phyloP scores from a whole-genome alignment of 1,140 invertebrate species.

The Brachionus rubens region DNA sequence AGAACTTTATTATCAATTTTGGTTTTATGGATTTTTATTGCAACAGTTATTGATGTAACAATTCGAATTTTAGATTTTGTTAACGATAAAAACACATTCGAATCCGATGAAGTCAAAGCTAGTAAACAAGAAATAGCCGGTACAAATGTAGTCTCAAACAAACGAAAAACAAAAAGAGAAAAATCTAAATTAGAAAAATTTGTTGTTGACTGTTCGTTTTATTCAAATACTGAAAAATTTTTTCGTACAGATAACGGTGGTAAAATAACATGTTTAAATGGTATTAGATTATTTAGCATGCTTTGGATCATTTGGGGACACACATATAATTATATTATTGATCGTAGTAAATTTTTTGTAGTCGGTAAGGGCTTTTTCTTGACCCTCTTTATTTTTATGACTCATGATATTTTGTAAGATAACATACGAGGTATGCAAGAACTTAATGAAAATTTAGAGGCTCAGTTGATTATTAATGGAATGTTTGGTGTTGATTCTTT shows the following conservation, averaged over 20 bases:
- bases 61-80: background rate
- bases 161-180: background rate
- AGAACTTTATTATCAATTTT: constrained; percentile 20
- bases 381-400: background rate
- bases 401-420: background rate
- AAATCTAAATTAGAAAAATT: background rate
- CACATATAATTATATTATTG: constrained; percentile 46
- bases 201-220: constrained; percentile 1
- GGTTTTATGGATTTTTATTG: background rate
- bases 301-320: constrained; percentile 46
- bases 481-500: constrained; percentile 46
- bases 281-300: constrained; percentile 46
- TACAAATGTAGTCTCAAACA: background rate
- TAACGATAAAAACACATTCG: background rate
- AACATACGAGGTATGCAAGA: constrained; percentile 37
- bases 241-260: constrained; percentile 44
- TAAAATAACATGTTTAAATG: constrained; percentile 34
- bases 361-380: background rate
- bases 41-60: background rate
- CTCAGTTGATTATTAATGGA: constrained; percentile 44
- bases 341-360: constrained; percentile 26
- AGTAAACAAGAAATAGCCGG: background rate
- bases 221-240: constrained; percentile 42
- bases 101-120: background rate
- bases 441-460: background rate